Percentiles rank a stretch among this genome's conserved stretches.
Conservation (phyloP, 2,888 invertebrate species). For the Scaptomyza tumidula region DNA sequence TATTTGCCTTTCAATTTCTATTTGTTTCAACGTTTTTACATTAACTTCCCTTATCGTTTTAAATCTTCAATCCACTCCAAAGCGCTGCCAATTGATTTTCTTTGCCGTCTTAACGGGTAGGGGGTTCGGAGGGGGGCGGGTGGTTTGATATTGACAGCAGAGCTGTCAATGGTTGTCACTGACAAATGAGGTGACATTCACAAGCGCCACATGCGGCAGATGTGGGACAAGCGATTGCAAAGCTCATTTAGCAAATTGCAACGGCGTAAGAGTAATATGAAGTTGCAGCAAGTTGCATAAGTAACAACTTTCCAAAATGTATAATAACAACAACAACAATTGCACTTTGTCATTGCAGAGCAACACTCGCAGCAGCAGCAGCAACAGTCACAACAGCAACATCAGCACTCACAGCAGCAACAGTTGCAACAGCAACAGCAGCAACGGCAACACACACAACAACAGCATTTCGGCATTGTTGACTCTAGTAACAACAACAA, state of each 20-base stretch:
- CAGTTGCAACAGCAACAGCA: conserved; percentile 82
- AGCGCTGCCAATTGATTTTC: conserved; percentile 38
- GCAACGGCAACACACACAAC: conserved; percentile 86
- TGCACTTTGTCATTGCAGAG: conserved; percentile 70
- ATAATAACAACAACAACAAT: conserved; percentile 42
- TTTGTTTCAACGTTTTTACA: conserved; percentile 24
- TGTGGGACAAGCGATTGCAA: conserved; percentile 62
- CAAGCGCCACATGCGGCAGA: conserved; percentile 35
- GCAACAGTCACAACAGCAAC: conserved; percentile 50
- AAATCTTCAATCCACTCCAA: not conserved
- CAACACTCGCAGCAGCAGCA: conserved; percentile 56
- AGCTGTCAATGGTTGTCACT: conserved; percentile 45
- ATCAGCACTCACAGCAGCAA: conserved; percentile 39
- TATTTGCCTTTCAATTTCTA: conserved; percentile 24
- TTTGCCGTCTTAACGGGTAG: conserved; percentile 14
- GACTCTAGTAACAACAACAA: conserved; percentile 74
- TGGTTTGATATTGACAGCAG: conserved; percentile 35
- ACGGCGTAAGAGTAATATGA: conserved; percentile 60
- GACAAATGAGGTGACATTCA: conserved; percentile 49
- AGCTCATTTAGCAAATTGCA: conserved; percentile 66
- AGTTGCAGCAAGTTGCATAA: conserved; percentile 51
- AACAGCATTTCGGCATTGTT: conserved; percentile 56
- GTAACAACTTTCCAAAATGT: conserved; percentile 61
- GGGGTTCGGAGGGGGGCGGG: too few species aligned
- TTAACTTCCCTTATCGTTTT: not conserved